These are phyloP conservation scores for Augochlorella aurata DNA, from an alignment of 2,888 invertebrate species.

Conservation along the genomic window DNA sequence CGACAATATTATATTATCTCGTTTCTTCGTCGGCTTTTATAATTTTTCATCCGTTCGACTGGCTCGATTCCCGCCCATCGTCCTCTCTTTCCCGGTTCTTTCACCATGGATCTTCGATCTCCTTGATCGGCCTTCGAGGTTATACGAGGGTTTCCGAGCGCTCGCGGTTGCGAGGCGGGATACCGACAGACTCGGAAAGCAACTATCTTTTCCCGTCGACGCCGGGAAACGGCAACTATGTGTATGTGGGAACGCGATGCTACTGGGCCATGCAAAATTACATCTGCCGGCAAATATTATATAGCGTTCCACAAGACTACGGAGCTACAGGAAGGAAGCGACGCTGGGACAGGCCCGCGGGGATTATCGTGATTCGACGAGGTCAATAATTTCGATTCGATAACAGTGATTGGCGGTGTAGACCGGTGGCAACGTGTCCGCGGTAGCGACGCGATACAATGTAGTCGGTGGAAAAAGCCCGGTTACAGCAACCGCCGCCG, in stretches of 20 bases:
- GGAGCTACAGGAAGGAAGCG: neutral
- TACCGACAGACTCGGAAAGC: neutral
- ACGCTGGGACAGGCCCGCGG: neutral
- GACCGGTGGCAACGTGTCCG: neutral
- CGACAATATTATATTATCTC: conserved; percentile 81
- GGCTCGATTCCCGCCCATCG: conserved; percentile 22
- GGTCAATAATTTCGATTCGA: conserved; percentile 21
- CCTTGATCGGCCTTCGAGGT: conserved; percentile 15
- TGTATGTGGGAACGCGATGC: neutral
- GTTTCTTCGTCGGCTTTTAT: conserved; percentile 78
- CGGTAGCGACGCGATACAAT: neutral
- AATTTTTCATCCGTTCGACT: conserved; percentile 73
- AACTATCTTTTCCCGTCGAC: neutral
- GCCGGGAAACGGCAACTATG: neutral
- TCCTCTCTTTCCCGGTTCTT: conserved; percentile 2
- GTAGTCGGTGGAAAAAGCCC: neutral
- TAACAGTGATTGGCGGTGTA: neutral
- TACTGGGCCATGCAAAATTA: neutral
- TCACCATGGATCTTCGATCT: conserved; percentile 11
- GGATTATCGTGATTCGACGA: neutral
- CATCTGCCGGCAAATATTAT: neutral
- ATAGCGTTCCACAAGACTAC: neutral
- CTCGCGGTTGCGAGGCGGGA: neutral
- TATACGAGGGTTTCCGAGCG: conserved; percentile 51
- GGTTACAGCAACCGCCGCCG: neutral